These are phyloP conservation scores for Nanorana parkeri DNA, from an alignment of 2,113 vertebrate species.

Conservation along the genomic window DNA sequence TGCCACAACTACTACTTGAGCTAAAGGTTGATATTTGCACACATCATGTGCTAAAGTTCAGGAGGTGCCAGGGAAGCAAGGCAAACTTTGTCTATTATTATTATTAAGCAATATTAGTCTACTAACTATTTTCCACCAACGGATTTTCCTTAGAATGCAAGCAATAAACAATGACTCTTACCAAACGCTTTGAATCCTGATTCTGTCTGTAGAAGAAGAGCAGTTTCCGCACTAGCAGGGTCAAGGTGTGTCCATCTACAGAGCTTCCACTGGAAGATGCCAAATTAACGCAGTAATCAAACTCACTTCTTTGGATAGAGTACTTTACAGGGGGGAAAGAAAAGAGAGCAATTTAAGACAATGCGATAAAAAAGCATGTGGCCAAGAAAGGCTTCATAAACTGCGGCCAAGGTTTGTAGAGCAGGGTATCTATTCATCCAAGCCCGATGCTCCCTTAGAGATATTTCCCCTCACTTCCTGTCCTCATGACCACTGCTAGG, in stretches of 20 bases:
- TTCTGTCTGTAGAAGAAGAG: conserved; percentile 95
- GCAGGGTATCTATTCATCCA: no score
- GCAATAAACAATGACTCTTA: conserved; percentile 66
- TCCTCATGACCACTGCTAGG: no score
- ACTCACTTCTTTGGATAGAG: conserved; percentile 86
- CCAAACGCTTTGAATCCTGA: conserved; percentile 91
- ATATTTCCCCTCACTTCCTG: no score
- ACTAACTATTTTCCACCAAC: no score
- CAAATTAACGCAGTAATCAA: conserved; percentile 81
- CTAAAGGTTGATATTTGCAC: no score
- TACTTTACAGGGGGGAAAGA: conserved; percentile 73
- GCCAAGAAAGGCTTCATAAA: not conserved
- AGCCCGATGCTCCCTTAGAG: no score
- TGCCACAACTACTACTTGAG: no score
- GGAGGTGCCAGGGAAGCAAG: not conserved
- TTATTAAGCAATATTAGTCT: not conserved
- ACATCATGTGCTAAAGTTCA: not conserved
- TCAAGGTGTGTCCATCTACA: conserved; percentile 76
- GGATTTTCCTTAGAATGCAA: no score
- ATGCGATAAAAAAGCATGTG: not conserved
- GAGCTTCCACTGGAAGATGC: conserved; percentile 76
- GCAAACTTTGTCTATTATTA: no score
- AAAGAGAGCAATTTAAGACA: not conserved
- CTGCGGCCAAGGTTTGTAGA: not conserved
- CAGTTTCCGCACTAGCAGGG: conserved; percentile 87